These are phyloP conservation scores for Ceuthmochares aereus DNA, from an alignment of 2,113 vertebrate species.

Conservation along the genomic window DNA sequence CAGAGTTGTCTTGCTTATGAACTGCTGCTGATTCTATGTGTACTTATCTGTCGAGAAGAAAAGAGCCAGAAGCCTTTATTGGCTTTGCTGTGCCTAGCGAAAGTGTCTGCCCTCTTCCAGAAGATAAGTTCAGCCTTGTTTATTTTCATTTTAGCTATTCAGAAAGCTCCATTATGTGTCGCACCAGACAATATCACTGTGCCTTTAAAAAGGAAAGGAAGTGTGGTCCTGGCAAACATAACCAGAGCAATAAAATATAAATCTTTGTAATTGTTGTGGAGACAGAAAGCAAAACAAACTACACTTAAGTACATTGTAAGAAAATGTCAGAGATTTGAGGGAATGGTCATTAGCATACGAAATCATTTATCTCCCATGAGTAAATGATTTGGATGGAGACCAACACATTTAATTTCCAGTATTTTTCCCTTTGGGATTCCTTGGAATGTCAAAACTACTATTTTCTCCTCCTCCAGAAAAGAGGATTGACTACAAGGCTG, in stretches of 20 bases:
- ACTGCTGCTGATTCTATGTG: constrained; percentile 12
- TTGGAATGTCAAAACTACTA: constrained; percentile 65
- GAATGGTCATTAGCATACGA: constrained; percentile 70
- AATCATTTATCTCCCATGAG: constrained; percentile 73
- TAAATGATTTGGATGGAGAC: constrained; percentile 26
- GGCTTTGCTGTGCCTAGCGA: neutral
- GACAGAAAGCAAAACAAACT: constrained; percentile 83
- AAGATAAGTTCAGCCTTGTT: constrained; percentile 68
- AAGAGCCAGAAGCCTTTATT: constrained; percentile 63
- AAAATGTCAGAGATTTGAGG: constrained; percentile 72
- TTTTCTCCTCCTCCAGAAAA: constrained; percentile 54
- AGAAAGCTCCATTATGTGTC: neutral
- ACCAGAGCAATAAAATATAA: constrained; percentile 75
- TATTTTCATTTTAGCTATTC: constrained; percentile 61
- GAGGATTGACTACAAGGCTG: constrained; percentile 33
- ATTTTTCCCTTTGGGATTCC: constrained; percentile 67
- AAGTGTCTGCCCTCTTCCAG: constrained; percentile 33
- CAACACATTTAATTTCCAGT: constrained; percentile 68
- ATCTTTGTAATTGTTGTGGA: constrained; percentile 82
- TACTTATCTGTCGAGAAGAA: constrained; percentile 35
- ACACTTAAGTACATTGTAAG: constrained; percentile 76
- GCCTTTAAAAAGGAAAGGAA: constrained; percentile 76
- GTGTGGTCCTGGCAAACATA: constrained; percentile 71
- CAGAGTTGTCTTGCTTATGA: constrained; percentile 4
- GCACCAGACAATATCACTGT: constrained; percentile 3